phyloP scores from a whole-genome alignment of 2,888 invertebrate genomes.

The Parthenolecanium corni region DNA sequence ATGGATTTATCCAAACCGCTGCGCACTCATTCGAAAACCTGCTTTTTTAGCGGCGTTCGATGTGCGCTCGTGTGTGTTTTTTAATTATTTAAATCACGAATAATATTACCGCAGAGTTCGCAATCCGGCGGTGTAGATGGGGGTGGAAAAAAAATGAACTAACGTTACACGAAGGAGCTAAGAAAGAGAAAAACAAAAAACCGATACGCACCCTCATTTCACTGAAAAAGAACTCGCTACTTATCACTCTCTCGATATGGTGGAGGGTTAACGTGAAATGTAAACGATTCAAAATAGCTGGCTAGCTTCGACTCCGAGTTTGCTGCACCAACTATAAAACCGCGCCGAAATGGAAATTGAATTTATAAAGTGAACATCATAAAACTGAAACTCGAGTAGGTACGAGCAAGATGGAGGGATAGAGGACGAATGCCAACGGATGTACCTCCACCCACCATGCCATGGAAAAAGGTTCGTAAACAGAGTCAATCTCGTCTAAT shows the following conservation, averaged over 20 bases:
- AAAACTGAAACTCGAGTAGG: too few species aligned
- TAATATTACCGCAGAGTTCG: background rate
- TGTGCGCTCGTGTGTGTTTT: too few species aligned
- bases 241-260: slow-evolving; percentile 13
- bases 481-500: slow-evolving; percentile 16
- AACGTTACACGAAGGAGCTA: too few species aligned
- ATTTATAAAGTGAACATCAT: background rate
- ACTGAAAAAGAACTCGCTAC: slow-evolving; percentile 9
- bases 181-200: background rate
- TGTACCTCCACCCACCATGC: too few species aligned
- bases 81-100: slow-evolving; percentile 7
- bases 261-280: slow-evolving; percentile 21
- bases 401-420: too few species aligned
- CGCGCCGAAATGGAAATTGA: background rate
- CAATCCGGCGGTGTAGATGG: background rate
- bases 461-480: background rate
- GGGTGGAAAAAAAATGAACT: too few species aligned
- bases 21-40: too few species aligned
- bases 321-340: too few species aligned
- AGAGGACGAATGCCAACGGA: background rate
- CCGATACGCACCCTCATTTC: background rate
- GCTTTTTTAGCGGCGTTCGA: too few species aligned
- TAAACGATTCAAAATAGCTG: slow-evolving; percentile 25
- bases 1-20: too few species aligned
- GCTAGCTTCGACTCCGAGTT: background rate